phyloP scores from a whole-genome alignment of 2,888 invertebrate species.

The Hyles lineata region DNA sequence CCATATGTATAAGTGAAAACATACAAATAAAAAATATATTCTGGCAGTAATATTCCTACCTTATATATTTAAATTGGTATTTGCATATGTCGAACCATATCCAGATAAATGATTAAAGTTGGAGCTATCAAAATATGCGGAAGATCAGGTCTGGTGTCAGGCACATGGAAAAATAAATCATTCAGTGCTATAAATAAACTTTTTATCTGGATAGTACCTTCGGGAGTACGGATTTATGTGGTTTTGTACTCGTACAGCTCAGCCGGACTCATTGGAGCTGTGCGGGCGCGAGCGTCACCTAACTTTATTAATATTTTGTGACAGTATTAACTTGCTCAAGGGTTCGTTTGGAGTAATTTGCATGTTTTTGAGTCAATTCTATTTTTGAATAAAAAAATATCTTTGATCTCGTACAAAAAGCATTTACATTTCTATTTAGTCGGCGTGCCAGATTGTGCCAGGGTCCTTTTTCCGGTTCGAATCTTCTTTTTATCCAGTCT shows the following conservation, averaged over 20 bases:
- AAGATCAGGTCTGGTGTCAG: slow-evolving; percentile 50
- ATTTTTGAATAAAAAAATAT: slow-evolving; percentile 17
- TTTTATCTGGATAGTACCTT: slow-evolving; percentile 66
- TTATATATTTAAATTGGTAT: not conserved
- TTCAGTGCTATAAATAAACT: slow-evolving; percentile 67
- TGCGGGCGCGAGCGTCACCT: slow-evolving; percentile 11
- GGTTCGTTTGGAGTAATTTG: slow-evolving; percentile 17
- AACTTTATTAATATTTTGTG: slow-evolving; percentile 22
- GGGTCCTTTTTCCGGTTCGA: slow-evolving; percentile 23
- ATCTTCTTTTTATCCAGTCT: slow-evolving; percentile 14
- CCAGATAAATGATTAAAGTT: not conserved
- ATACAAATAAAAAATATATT: too few species aligned
- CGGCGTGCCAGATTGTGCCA: slow-evolving; percentile 23
- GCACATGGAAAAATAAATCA: slow-evolving; percentile 64
- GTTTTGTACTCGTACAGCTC: slow-evolving; percentile 58
- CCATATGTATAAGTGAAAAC: too few species aligned
- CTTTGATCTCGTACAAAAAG: slow-evolving; percentile 18
- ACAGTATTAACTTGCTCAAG: slow-evolving; percentile 18
- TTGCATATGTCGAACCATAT: not conserved
- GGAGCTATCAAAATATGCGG: slow-evolving; percentile 11
- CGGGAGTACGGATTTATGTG: slow-evolving; percentile 67
- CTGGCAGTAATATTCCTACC: too few species aligned
- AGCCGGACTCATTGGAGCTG: slow-evolving; percentile 39
- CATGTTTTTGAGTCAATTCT: slow-evolving; percentile 14
- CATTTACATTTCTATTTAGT: slow-evolving; percentile 26